Conservation (phyloP, 2,797 vertebrate genomes). For the Anableps anableps region DNA sequence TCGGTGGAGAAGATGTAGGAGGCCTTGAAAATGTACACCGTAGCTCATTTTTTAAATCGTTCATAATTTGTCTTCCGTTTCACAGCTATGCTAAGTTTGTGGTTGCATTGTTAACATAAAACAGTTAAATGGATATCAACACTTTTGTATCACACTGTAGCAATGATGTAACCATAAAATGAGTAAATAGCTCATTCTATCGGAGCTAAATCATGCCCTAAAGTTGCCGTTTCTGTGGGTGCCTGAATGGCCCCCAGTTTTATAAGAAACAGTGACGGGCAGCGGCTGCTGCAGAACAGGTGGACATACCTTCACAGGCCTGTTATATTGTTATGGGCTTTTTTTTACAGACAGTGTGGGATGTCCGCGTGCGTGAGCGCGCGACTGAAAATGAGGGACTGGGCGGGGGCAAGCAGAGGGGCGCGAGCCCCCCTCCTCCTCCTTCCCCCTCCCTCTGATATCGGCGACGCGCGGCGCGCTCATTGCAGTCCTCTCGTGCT, state of each 20-base stretch:
- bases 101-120: background rate
- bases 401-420: conserved; percentile 10
- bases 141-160: background rate
- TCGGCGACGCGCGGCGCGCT: conserved; percentile 68
- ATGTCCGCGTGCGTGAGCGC: conserved; percentile 6
- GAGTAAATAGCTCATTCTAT: background rate
- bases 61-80: too few species aligned
- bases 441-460: conserved; percentile 15
- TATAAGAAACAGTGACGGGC: conserved; percentile 44
- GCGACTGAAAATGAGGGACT: background rate
- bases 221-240: background rate
- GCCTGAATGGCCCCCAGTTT: conserved; percentile 17
- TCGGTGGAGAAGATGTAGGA: background rate
- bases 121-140: background rate
- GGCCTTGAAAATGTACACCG: background rate
- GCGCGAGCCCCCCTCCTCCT: conserved; percentile 47
- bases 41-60: too few species aligned
- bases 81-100: background rate
- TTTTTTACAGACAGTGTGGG: background rate
- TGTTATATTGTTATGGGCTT: conserved; percentile 49
- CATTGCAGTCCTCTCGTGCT: conserved; percentile 60
- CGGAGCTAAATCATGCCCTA: background rate
- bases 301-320: conserved; percentile 57
- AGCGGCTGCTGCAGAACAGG: conserved; percentile 57
- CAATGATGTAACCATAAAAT: background rate